Conservation (phyloP, 2,888 invertebrate species). For the Eupithecia exiguata region DNA sequence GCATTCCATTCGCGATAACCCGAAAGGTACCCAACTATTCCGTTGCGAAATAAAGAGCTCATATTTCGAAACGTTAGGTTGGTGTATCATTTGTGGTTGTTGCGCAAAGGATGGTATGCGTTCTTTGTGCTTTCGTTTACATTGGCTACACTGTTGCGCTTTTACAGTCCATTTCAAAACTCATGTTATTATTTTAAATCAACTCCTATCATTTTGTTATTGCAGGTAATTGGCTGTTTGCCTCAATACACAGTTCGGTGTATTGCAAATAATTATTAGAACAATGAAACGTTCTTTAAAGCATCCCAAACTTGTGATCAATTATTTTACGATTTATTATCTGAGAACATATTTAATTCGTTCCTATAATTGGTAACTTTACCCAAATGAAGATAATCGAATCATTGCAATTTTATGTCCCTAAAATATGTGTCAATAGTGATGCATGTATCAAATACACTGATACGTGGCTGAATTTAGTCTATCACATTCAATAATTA, state of each 20-base stretch:
- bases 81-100: conserved; percentile 55
- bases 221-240: conserved; percentile 47
- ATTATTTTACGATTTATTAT: not conserved
- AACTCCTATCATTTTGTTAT: conserved; percentile 44
- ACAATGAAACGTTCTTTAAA: not conserved
- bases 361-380: not conserved
- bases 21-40: conserved; percentile 57
- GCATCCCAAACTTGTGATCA: not conserved
- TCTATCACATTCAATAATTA: conserved; percentile 1
- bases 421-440: not conserved
- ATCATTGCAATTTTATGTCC: not conserved
- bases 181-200: conserved; percentile 37
- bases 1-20: conserved; percentile 51
- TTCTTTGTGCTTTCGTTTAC: conserved; percentile 50
- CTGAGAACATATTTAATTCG: not conserved
- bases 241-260: conserved; percentile 36
- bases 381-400: not conserved
- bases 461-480: conserved; percentile 9
- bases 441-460: conserved; percentile 19
- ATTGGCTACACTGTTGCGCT: conserved; percentile 52
- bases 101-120: conserved; percentile 47
- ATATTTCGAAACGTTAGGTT: conserved; percentile 71
- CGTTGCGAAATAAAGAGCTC: conserved; percentile 79
- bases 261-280: conserved; percentile 18
- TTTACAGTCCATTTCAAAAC: conserved; percentile 33